Conservation (phyloP, 2,888 invertebrate species). For the Nysson spinosus region DNA sequence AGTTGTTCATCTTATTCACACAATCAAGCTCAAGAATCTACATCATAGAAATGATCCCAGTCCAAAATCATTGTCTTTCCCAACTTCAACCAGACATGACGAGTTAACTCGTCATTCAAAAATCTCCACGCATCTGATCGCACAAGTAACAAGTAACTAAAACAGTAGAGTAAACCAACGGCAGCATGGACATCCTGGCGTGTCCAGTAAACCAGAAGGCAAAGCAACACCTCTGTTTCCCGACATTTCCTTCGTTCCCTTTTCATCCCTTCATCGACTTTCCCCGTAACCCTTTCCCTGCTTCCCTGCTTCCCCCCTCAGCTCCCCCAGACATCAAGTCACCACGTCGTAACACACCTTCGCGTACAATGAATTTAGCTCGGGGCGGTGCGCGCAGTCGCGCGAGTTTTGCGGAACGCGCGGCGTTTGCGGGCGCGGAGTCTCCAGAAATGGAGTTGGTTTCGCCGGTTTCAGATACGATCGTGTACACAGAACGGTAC, state of each 20-base stretch:
- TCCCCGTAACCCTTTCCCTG: neutral
- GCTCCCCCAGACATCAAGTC: conserved; percentile 24
- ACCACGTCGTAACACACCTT: conserved; percentile 48
- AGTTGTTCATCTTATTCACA: too few relatives aligned
- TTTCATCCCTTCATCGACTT: neutral
- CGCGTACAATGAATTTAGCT: conserved; percentile 66
- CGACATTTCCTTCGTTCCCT: conserved; percentile 27
- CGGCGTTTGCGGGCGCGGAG: conserved; percentile 49
- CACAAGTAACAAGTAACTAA: too few relatives aligned
- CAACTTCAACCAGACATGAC: too few relatives aligned
- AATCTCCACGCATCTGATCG: too few relatives aligned
- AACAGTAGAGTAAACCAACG: too few relatives aligned
- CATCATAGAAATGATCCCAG: too few relatives aligned
- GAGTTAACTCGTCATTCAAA: too few relatives aligned
- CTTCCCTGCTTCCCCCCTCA: conserved; percentile 1
- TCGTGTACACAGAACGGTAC: conserved; percentile 58
- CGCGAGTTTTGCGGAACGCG: conserved; percentile 33
- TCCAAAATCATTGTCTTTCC: too few relatives aligned
- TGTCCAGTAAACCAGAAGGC: conserved; percentile 63
- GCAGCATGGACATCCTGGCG: conserved; percentile 55
- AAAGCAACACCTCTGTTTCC: conserved; percentile 22
- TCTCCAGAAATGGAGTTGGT: conserved; percentile 76
- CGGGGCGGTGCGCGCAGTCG: conserved; percentile 34
- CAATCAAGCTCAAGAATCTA: too few relatives aligned
- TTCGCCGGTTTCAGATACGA: conserved; percentile 75